Evolutionary conservation across 2,888 invertebrate genomes (phyloP).

Genomic region (Amblyjoppa fuscipennis): DNA sequence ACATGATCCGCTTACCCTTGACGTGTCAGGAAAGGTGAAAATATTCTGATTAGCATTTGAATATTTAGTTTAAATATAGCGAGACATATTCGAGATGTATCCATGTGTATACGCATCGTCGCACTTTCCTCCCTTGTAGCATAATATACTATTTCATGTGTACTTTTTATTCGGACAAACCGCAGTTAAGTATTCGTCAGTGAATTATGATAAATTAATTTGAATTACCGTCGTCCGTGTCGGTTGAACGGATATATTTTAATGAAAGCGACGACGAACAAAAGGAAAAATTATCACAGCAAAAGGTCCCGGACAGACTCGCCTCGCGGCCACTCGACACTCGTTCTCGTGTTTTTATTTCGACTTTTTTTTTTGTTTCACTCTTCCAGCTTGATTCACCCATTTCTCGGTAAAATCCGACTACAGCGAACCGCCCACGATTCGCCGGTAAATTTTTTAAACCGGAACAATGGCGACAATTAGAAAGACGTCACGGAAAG

Average conservation of each 20-base stretch:
- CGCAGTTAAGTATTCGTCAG: neutral
- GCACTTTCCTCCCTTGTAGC: no score
- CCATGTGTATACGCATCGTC: no score
- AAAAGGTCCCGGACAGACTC: neutral
- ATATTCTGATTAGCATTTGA: no score
- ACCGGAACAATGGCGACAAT: conserved; percentile 59
- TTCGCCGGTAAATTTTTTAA: conserved; percentile 52
- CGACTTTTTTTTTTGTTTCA: conserved; percentile 6
- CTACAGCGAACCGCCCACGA: conserved; percentile 5
- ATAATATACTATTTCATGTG: neutral
- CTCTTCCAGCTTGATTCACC: neutral
- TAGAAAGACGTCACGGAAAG: conserved; percentile 61
- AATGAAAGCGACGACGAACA: neutral
- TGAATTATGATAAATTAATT: neutral
- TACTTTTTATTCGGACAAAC: neutral
- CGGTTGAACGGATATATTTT: neutral
- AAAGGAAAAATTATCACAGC: conserved; percentile 16
- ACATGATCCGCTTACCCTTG: no score
- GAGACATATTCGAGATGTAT: no score
- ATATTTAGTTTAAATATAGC: no score
- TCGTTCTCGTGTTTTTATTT: neutral
- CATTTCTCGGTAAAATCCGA: conserved; percentile 21
- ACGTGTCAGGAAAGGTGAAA: no score
- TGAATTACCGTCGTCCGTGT: neutral
- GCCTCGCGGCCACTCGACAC: conserved; percentile 10